phyloP scores from a whole-genome alignment of 2,797 vertebrate genomes.

The Oreortyx pictus region DNA sequence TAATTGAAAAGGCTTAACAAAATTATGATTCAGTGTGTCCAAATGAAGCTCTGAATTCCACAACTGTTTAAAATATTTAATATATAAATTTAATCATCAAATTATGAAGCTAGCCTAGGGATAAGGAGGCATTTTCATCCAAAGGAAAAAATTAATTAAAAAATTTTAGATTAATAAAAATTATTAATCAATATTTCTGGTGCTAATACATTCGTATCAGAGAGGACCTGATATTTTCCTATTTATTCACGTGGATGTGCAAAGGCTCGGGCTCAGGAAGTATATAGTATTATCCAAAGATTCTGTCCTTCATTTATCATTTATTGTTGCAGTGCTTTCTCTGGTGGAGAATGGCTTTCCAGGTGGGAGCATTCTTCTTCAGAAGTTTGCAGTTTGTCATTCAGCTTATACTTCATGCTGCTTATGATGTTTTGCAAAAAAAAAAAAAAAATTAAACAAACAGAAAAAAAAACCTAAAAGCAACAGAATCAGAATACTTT shows the following conservation, averaged over 20 bases:
- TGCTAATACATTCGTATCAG: background rate
- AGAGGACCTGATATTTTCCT: background rate
- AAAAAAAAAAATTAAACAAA: background rate
- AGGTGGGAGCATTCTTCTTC: conserved; percentile 1
- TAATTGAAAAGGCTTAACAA: conserved; percentile 2
- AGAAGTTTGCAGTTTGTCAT: conserved; percentile 8
- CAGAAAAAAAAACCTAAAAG: background rate
- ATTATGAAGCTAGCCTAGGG: background rate
- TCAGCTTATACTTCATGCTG: background rate
- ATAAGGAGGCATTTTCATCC: background rate
- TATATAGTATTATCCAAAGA: background rate
- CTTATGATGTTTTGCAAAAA: background rate
- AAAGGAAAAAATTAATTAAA: background rate
- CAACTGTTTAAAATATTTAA: background rate
- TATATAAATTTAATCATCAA: background rate
- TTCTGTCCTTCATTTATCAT: background rate
- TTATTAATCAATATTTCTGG: background rate
- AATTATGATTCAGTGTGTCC: background rate
- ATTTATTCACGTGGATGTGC: background rate
- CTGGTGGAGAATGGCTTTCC: background rate
- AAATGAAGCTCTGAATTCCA: conserved; percentile 29
- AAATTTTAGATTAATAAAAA: background rate
- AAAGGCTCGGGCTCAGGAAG: background rate
- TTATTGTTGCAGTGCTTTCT: conserved; percentile 9
- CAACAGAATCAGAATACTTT: background rate